Conservation (phyloP, 2,888 invertebrate species). For the Tanaodytes sp. region DNA sequence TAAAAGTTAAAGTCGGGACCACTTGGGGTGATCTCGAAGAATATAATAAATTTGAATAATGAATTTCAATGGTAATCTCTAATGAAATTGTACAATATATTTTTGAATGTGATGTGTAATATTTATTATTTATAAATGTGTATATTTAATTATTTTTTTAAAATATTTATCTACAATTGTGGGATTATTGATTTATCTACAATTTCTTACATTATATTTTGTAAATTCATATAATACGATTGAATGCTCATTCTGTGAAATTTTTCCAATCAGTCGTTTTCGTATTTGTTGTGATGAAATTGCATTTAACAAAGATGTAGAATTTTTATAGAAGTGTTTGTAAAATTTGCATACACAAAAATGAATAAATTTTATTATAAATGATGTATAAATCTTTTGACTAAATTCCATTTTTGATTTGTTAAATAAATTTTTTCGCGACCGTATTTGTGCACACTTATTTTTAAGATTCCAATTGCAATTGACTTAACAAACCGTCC, state of each 20-base stretch:
- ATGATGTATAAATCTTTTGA: background rate
- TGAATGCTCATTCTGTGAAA: too few relatives aligned
- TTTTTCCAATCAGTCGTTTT: too few relatives aligned
- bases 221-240: conserved; percentile 26
- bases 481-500: conserved; percentile 74
- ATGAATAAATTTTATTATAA: too few relatives aligned
- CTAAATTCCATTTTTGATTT: background rate
- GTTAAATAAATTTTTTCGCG: conserved; percentile 14
- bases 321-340: too few relatives aligned
- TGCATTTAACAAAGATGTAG: too few relatives aligned
- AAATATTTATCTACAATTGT: conserved; percentile 24
- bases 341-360: too few relatives aligned
- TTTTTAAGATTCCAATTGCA: conserved; percentile 72
- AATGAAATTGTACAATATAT: too few relatives aligned
- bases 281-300: too few relatives aligned
- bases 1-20: conserved; percentile 86
- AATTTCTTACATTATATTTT: conserved; percentile 18
- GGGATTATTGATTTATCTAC: conserved; percentile 31
- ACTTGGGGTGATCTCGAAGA: conserved; percentile 83
- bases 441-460: too few relatives aligned
- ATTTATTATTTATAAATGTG: conserved; percentile 27
- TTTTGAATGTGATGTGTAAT: conserved; percentile 3
- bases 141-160: conserved; percentile 16
- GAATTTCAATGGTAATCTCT: background rate
- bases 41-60: conserved; percentile 57